A percentile compares a stretch with the other conserved stretches of the same genome.
These are phyloP conservation scores for Remorina albescens DNA, from an alignment of 2,797 vertebrate genomes.

Conservation along the genomic window DNA sequence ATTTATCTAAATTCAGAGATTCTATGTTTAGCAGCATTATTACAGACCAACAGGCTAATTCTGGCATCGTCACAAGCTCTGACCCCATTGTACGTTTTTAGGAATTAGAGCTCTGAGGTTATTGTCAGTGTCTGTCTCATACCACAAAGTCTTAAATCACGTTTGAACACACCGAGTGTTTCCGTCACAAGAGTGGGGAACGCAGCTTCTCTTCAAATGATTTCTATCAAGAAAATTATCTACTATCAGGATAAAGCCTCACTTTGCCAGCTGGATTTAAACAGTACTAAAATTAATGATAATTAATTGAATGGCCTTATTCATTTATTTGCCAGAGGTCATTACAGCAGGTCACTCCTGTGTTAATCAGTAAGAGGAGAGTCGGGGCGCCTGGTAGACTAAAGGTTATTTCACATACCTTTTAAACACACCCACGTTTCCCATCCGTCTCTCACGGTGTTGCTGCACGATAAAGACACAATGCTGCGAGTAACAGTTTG, in stretches of 20 bases:
- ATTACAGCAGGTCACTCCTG: neutral
- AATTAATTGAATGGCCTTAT: neutral
- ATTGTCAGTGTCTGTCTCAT: neutral
- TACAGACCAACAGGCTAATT: neutral
- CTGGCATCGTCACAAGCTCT: constrained; percentile 13
- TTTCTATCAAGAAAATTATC: neutral
- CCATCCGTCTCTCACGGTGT: neutral
- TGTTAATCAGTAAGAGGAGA: neutral
- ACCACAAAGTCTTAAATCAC: neutral
- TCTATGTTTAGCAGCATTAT: constrained; percentile 6
- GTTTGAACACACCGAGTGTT: neutral
- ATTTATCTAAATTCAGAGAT: constrained; percentile 23
- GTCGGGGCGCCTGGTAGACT: neutral
- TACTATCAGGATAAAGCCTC: neutral
- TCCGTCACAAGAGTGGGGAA: neutral
- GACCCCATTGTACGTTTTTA: constrained; percentile 17
- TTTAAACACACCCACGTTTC: neutral
- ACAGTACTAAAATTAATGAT: no score
- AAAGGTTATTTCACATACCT: neutral
- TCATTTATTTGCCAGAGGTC: neutral
- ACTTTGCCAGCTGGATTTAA: no score
- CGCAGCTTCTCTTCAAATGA: neutral
- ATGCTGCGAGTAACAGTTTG: no score
- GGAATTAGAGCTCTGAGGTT: neutral
- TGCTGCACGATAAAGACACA: neutral